Evolutionary conservation across 92 coral and sea anemone species (phyloP).

Genomic region (Pocillopora meandrina): DNA sequence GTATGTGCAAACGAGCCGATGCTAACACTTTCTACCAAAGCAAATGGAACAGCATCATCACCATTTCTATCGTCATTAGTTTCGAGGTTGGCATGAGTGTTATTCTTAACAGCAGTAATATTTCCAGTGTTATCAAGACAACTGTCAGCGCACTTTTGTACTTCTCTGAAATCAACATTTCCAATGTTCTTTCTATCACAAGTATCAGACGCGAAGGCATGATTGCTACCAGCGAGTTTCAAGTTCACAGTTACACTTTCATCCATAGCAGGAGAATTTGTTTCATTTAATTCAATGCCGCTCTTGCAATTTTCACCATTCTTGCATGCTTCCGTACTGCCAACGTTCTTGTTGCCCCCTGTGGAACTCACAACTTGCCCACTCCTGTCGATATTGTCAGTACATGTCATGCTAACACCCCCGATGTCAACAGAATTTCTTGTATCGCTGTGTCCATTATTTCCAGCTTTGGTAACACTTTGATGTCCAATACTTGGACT

Average conservation of each 20-base stretch:
- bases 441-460: background rate
- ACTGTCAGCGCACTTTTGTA: background rate
- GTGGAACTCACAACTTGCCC: too few species aligned
- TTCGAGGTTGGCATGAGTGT: too few species aligned
- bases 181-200: too few species aligned
- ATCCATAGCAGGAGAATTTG: too few species aligned
- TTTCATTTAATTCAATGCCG: background rate
- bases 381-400: too few species aligned
- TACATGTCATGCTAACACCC: background rate
- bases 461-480: background rate
- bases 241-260: too few species aligned
- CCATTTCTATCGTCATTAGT: background rate
- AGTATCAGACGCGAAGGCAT: background rate
- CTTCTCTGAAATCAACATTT: too few species aligned
- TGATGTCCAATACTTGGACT: background rate
- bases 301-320: background rate
- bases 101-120: too few species aligned
- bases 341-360: background rate
- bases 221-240: background rate
- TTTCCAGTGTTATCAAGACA: background rate
- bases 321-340: background rate
- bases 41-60: background rate
- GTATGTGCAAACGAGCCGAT: background rate
- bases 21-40: background rate
- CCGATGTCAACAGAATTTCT: background rate